Evolutionary conservation across 2,797 vertebrate genomes (phyloP).

Genomic region (Pangasius larnaudii): DNA sequence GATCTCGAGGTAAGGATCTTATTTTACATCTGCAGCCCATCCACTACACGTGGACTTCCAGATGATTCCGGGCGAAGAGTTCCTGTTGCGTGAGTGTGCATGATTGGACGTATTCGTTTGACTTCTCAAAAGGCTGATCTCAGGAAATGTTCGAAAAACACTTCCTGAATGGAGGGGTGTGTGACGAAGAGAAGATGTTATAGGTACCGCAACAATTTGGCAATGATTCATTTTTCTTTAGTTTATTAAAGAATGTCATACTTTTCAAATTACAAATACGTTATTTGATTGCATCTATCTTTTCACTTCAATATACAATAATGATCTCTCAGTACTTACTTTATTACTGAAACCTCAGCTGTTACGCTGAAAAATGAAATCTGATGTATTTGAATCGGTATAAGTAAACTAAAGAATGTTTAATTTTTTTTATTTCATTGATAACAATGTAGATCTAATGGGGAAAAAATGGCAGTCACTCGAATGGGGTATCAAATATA

Average conservation of each 20-base stretch:
- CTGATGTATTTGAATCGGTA: not conserved
- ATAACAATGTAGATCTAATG: no score
- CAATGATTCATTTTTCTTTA: not conserved
- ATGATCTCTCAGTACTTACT: not conserved
- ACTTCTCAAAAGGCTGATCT: slow-evolving; percentile 6
- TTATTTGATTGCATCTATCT: not conserved
- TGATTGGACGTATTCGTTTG: not conserved
- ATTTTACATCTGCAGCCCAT: slow-evolving; percentile 24
- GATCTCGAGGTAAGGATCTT: slow-evolving; percentile 33
- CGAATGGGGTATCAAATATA: no score
- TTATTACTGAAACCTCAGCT: not conserved
- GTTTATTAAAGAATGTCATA: not conserved
- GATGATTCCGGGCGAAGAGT: not conserved
- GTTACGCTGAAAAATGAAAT: not conserved
- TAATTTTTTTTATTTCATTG: no score
- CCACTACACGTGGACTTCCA: not conserved
- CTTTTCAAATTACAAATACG: not conserved
- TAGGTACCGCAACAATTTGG: not conserved
- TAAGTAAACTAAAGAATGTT: no score
- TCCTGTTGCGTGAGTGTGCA: not conserved
- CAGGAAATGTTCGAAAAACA: not conserved
- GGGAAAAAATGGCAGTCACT: no score
- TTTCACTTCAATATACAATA: not conserved
- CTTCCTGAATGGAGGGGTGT: not conserved
- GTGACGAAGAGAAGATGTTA: not conserved